A percentile compares a stretch with the other conserved stretches of the same genome.
Evolutionary conservation across 2,888 invertebrate species (phyloP).

Genomic region (Apotomis capreana): DNA sequence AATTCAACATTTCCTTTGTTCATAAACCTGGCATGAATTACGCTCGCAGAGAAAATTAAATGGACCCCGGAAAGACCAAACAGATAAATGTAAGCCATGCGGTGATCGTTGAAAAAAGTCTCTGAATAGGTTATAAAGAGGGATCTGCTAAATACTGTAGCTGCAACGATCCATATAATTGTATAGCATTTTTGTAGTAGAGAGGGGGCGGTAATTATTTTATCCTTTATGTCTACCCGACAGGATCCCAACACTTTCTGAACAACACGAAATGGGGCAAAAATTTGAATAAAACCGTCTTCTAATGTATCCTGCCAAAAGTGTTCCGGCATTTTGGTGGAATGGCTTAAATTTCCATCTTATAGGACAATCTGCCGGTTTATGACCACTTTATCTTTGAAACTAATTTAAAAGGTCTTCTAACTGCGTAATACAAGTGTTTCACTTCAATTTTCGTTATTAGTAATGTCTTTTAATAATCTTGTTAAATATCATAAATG

Average conservation of each 20-base stretch:
- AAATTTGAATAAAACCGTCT: slow-evolving; percentile 18
- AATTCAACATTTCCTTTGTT: slow-evolving; percentile 21
- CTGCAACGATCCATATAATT: slow-evolving; percentile 11
- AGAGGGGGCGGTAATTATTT: slow-evolving; percentile 7
- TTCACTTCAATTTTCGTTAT: not conserved
- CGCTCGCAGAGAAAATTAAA: not conserved
- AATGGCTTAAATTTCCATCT: no score
- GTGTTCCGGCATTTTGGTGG: not conserved
- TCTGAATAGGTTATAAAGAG: not conserved
- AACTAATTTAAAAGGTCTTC: no score
- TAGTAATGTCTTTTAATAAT: not conserved
- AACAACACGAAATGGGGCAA: slow-evolving; percentile 20
- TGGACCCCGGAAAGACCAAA: not conserved
- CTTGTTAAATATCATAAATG: not conserved
- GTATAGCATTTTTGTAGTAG: slow-evolving; percentile 27
- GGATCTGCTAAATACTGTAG: not conserved
- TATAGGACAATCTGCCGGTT: not conserved
- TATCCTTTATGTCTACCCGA: slow-evolving; percentile 16
- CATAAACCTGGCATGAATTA: slow-evolving; percentile 11
- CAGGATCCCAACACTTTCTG: slow-evolving; percentile 27
- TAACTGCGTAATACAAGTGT: no score
- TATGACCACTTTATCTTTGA: not conserved
- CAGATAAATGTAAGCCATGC: not conserved
- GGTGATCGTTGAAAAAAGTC: not conserved
- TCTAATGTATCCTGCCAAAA: not conserved